Percentiles rank a stretch among this genome's conserved stretches.
phyloP scores from a whole-genome alignment of 2,888 invertebrate species.

The Ormyrus rosae region DNA sequence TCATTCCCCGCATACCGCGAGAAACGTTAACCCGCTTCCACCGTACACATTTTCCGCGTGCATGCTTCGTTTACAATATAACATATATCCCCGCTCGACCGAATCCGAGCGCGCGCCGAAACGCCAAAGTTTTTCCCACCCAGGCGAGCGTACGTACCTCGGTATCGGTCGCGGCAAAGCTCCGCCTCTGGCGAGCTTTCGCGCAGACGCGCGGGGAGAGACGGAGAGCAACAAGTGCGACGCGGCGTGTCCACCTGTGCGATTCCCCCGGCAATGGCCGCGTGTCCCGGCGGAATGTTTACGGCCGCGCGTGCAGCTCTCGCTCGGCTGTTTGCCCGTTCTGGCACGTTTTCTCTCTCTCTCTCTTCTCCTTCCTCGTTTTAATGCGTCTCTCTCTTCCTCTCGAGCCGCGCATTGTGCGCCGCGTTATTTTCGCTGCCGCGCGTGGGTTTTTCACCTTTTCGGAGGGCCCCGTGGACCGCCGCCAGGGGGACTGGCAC shows the following conservation, averaged over 20 bases:
- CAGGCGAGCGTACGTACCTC: no score
- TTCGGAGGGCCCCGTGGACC: neutral
- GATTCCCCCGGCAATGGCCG: neutral
- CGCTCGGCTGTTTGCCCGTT: slow-evolving; percentile 60
- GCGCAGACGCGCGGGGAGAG: no score
- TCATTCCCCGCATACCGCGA: no score
- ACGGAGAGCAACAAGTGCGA: no score
- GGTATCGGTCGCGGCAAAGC: no score
- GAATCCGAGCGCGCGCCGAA: no score
- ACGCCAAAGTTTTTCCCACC: no score
- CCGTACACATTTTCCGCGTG: no score
- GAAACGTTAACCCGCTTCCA: no score
- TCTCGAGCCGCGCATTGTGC: slow-evolving; percentile 9
- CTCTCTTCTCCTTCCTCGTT: neutral
- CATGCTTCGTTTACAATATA: no score
- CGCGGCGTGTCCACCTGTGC: slow-evolving; percentile 24
- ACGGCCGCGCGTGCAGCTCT: slow-evolving; percentile 3
- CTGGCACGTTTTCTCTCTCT: slow-evolving; percentile 59
- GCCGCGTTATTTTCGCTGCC: neutral
- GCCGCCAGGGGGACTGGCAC: neutral
- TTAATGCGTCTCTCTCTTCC: neutral
- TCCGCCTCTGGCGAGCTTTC: no score
- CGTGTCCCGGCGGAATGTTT: slow-evolving; percentile 7
- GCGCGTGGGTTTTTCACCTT: neutral
- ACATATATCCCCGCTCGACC: no score